A percentile compares a stretch with the other conserved stretches of the same genome.
phyloP scores from a whole-genome alignment of 2,888 invertebrate species.

The Diloba caeruleocephala region DNA sequence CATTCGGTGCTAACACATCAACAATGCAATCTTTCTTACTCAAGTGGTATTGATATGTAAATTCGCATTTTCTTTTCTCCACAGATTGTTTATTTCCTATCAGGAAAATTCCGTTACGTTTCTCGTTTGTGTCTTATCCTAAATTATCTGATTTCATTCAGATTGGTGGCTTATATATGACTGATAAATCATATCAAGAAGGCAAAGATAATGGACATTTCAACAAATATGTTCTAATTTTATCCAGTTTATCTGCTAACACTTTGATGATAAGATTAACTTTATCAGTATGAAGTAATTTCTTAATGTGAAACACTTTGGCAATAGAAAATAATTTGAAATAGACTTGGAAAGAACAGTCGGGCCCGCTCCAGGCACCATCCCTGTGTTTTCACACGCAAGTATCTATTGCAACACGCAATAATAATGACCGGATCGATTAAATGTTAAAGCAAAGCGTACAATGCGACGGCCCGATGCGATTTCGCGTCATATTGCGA shows the following conservation, averaged over 20 bases:
- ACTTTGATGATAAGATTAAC: slow-evolving; percentile 3
- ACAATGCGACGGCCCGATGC: slow-evolving; percentile 21
- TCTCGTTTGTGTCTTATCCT: slow-evolving; percentile 12
- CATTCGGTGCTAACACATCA: slow-evolving; percentile 5
- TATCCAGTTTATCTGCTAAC: slow-evolving; percentile 29
- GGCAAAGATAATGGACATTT: slow-evolving; percentile 27
- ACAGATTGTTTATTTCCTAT: slow-evolving; percentile 4
- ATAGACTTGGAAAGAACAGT: neutral
- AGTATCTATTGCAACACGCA: slow-evolving; percentile 52
- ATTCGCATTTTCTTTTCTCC: slow-evolving; percentile 17
- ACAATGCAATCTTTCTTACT: slow-evolving; percentile 11
- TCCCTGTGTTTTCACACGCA: slow-evolving; percentile 26
- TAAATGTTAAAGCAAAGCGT: slow-evolving; percentile 42
- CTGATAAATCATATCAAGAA: slow-evolving; percentile 32
- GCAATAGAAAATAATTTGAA: neutral
- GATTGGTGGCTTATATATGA: slow-evolving; percentile 22
- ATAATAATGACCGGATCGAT: slow-evolving; percentile 52
- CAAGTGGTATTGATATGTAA: slow-evolving; percentile 12
- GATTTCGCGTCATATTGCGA: slow-evolving; percentile 18
- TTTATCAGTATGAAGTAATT: slow-evolving; percentile 5
- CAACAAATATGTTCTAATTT: slow-evolving; percentile 29
- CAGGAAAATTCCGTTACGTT: slow-evolving; percentile 24
- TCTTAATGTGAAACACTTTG: neutral
- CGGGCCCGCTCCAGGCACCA: neutral
- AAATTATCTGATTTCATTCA: slow-evolving; percentile 21